These are phyloP conservation scores for Drosophila quadrilineata DNA, from an alignment of 1,140 invertebrate genomes.

Conservation along the genomic window DNA sequence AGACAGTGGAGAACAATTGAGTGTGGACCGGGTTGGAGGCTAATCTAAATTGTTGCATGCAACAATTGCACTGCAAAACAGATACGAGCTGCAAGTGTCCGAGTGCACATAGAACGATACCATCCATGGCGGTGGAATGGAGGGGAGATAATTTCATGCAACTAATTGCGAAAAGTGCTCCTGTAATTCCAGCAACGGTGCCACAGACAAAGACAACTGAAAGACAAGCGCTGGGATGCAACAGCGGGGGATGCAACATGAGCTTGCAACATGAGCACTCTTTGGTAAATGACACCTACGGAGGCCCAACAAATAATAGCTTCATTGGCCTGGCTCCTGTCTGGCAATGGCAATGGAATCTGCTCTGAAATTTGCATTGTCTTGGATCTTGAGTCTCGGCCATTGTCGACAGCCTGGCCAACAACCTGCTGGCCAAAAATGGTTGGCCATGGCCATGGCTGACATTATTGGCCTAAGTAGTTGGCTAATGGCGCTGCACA, in stretches of 20 bases:
- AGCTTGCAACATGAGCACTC: conserved; percentile 13
- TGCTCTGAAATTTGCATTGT: conserved; percentile 76
- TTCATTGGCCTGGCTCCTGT: conserved; percentile 61
- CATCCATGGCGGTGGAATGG: too few relatives aligned
- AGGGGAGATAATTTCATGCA: conserved; percentile 60
- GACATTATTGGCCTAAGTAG: conserved; percentile 64
- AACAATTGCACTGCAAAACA: conserved; percentile 55
- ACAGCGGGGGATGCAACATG: conserved; percentile 45
- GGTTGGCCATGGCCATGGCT: conserved; percentile 44
- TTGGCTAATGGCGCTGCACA: conserved; percentile 53
- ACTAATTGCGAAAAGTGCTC: conserved; percentile 77
- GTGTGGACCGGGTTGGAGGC: conserved; percentile 26
- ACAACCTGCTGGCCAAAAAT: conserved; percentile 58
- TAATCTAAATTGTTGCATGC: conserved; percentile 79
- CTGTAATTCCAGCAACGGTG: conserved; percentile 51
- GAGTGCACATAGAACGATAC: too few relatives aligned
- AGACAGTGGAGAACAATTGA: conserved; percentile 62
- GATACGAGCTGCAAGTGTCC: conserved; percentile 45
- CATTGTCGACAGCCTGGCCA: conserved; percentile 17
- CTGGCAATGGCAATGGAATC: conserved; percentile 58
- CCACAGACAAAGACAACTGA: conserved; percentile 65
- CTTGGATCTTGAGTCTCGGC: too few relatives aligned
- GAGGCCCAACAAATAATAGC: conserved; percentile 73
- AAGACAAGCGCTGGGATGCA: conserved; percentile 67
- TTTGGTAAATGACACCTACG: conserved; percentile 69